Conservation (phyloP, 2,797 vertebrate genomes). For the Aeoliscus strigatus region DNA sequence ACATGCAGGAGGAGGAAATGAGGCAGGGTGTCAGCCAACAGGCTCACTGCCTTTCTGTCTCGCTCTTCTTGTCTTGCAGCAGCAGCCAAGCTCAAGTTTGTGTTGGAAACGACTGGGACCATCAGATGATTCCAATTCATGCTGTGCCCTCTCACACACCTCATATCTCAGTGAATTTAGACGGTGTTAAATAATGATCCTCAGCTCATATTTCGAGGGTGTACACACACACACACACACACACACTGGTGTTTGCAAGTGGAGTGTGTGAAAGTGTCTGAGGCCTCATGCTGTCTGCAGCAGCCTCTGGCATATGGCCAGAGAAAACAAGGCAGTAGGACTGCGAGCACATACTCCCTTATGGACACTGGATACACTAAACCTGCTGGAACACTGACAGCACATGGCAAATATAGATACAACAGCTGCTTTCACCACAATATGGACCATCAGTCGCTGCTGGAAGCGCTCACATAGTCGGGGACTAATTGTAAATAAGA, state of each 20-base stretch:
- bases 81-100: conserved; percentile 69
- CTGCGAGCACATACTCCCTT: conserved; percentile 35
- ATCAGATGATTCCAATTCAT: conserved; percentile 53
- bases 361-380: conserved; percentile 38
- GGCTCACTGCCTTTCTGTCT: conserved; percentile 55
- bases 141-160: conserved; percentile 22
- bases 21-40: conserved; percentile 33
- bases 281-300: conserved; percentile 46
- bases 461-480: neutral
- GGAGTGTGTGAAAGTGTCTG: conserved; percentile 47
- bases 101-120: conserved; percentile 58
- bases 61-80: conserved; percentile 48
- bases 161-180: neutral
- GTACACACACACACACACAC: conserved; percentile 12
- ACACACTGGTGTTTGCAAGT: conserved; percentile 8
- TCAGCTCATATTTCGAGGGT: conserved; percentile 7
- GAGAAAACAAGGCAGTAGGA: conserved; percentile 46
- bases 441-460: neutral
- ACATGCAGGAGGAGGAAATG: conserved; percentile 1
- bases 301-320: conserved; percentile 51
- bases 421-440: conserved; percentile 24
- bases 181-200: no score
- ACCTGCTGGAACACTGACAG: conserved; percentile 14
- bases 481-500: conserved; percentile 1
- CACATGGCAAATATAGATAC: conserved; percentile 8